Evolutionary conservation across 2,113 vertebrate species (phyloP).

Genomic region (Sarotherodon lohbergeri): DNA sequence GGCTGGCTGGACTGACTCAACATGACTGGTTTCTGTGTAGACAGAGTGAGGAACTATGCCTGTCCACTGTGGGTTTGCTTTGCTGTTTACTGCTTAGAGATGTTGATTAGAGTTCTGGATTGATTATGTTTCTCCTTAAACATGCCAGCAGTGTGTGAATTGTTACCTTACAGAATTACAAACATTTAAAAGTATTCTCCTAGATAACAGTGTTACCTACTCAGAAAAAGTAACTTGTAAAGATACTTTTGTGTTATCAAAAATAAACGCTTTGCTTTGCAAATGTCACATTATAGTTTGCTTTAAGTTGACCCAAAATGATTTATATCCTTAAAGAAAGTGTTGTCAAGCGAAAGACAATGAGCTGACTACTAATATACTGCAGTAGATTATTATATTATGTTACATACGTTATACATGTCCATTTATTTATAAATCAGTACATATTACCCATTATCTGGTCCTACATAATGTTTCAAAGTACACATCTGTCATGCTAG

Average conservation of each 20-base stretch:
- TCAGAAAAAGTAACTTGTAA: background rate
- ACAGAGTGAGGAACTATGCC: background rate
- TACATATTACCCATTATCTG: background rate
- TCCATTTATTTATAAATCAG: background rate
- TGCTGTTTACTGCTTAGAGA: background rate
- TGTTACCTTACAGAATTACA: background rate
- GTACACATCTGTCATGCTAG: no score
- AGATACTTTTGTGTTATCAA: background rate
- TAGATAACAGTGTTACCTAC: background rate
- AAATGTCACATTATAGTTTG: background rate
- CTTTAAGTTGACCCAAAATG: background rate
- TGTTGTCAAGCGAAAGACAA: no score
- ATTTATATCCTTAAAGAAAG: background rate
- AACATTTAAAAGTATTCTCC: background rate
- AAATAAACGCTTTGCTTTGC: background rate
- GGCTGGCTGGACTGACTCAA: constrained; percentile 45
- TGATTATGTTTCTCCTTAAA: background rate
- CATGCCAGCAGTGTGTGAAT: background rate
- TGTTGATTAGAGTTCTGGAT: background rate
- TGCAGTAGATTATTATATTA: background rate
- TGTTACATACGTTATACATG: background rate
- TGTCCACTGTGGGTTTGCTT: background rate
- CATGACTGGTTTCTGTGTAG: background rate
- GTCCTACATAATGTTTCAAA: no score
- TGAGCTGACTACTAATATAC: background rate